Conservation (phyloP, 2,797 vertebrate genomes). For the Momotus momota region DNA sequence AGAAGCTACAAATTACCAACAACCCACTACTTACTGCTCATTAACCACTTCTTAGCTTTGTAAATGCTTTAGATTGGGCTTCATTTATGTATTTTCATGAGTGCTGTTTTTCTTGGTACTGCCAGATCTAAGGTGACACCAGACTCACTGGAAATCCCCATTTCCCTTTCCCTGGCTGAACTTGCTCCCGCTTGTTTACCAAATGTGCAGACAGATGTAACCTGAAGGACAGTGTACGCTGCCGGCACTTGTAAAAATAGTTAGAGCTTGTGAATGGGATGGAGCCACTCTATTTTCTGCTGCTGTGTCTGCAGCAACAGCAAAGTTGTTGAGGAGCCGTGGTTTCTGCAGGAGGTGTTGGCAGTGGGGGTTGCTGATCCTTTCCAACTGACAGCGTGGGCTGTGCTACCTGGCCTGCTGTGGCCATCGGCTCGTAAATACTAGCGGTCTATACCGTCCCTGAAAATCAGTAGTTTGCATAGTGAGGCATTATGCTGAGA, state of each 20-base stretch:
- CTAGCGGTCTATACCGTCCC: neutral
- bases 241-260: neutral
- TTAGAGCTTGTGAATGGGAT: neutral
- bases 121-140: neutral
- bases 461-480: neutral
- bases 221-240: neutral
- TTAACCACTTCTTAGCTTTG: neutral
- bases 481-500: neutral
- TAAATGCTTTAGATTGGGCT: neutral
- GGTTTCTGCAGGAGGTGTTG: neutral
- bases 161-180: neutral
- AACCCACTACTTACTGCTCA: neutral
- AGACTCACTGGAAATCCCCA: neutral
- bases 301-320: neutral
- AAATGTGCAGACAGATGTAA: neutral
- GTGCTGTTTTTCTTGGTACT: neutral
- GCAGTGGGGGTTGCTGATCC: neutral
- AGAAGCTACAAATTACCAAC: neutral
- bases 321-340: neutral
- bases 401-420: neutral
- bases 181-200: neutral
- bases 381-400: rapidly evolving
- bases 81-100: neutral
- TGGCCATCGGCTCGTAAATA: neutral
- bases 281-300: neutral